Evolutionary conservation across 2,888 invertebrate genomes (phyloP), one percentile per base, ranked within the genome.

Genomic region (Phaedon cochleariae): DNA sequence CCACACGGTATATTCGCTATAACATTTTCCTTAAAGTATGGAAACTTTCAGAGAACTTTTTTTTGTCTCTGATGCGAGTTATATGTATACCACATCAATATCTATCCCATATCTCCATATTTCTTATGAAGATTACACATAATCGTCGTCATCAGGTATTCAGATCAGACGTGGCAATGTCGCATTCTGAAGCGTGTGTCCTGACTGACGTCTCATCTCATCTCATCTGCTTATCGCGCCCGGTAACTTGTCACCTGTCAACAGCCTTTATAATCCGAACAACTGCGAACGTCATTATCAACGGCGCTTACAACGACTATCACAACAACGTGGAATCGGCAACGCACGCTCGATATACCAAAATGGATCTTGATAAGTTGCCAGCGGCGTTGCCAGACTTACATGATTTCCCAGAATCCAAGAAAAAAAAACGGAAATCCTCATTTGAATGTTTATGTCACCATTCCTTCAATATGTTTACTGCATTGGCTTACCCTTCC

Each of bases 191-290:
- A 68, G 69, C 59, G 52, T 64, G 65, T 60, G 54, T 58, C 62
- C 55, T 68, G 62, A 53, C 63, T 65, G 69, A 67, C 61, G 66
- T 67, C 70, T 70, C 71, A 70, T 63, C 60, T 65, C 65, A 64
- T 66, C 69, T 71, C 71, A 64, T 73, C 72, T 71, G 72, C 67
- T 68, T 71, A 73, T 73, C 73, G 73, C 62, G 62, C 41, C 17
- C 55, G 49, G 65, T 72, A 73, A 70, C 73, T 74, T 73, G 74
- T 74, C 74, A 74, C 70, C 69, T 73, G 74, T 72, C 74, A 74
- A 65, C 74, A 52, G 62, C 66, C 58, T 55, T 62, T 62, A 49
- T 34, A 12, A 55, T 31, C 29, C 12, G 6, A 54, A 31, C 34
- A 12, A 34, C 37, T 54, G 7, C 12, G 29, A 34, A 34, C 55